A percentile compares a stretch with the other conserved stretches of the same genome.
Conservation (phyloP, 1,140 invertebrate genomes). For the Eueides isabella region DNA sequence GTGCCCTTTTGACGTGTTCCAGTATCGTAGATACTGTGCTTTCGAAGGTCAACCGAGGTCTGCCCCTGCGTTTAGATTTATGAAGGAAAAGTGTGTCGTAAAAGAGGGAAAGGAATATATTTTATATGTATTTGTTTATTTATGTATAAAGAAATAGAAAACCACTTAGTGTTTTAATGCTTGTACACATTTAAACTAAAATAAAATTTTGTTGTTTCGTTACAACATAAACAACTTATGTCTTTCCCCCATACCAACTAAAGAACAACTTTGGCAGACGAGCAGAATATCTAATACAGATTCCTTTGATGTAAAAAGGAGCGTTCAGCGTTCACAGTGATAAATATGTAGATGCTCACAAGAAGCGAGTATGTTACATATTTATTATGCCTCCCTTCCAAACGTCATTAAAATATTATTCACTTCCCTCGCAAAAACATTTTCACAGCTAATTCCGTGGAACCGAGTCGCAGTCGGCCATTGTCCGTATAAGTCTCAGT, state of each 20-base stretch:
- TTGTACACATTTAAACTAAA: not conserved
- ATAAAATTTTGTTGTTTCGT: not conserved
- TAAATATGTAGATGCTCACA: slow-evolving; percentile 27
- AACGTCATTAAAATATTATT: slow-evolving; percentile 20
- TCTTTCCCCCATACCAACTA: slow-evolving; percentile 24
- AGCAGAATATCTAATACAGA: slow-evolving; percentile 35
- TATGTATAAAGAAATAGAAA: slow-evolving; percentile 6
- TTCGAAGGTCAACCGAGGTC: too few species aligned
- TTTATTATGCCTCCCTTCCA: not conserved
- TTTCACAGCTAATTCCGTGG: slow-evolving; percentile 59
- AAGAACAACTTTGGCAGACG: slow-evolving; percentile 26
- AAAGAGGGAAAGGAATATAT: too few species aligned
- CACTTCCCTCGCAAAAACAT: slow-evolving; percentile 41
- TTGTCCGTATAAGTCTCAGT: slow-evolving; percentile 47
- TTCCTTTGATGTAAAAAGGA: slow-evolving; percentile 33
- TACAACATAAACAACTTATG: not conserved
- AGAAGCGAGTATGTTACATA: slow-evolving; percentile 18
- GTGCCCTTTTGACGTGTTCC: too few species aligned
- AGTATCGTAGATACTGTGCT: too few species aligned
- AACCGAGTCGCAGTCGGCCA: slow-evolving; percentile 52
- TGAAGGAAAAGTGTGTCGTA: too few species aligned
- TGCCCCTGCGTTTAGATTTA: too few species aligned
- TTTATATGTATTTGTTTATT: not conserved
- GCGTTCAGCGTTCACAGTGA: slow-evolving; percentile 27
- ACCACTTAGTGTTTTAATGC: not conserved